Evolutionary conservation across 2,113 vertebrate genomes (phyloP).

Genomic region (Nipponia nippon): DNA sequence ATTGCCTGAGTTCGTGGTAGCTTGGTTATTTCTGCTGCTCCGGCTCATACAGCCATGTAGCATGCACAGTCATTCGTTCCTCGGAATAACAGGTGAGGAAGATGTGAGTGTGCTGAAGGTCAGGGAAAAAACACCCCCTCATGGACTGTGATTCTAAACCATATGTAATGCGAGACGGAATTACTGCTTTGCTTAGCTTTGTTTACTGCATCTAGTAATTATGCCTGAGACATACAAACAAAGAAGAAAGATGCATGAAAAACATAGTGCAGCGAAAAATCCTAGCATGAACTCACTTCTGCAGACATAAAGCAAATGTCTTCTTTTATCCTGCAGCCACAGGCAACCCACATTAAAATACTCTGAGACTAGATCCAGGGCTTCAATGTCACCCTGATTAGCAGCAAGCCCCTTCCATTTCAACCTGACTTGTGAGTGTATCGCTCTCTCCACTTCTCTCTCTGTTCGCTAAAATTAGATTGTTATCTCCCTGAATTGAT

Average conservation of each 20-base stretch:
- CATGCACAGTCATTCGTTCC: neutral
- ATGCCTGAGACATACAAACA: neutral
- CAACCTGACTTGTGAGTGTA: neutral
- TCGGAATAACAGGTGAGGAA: slow-evolving; percentile 1
- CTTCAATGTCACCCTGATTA: neutral
- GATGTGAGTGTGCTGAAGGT: neutral
- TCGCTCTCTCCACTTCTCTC: neutral
- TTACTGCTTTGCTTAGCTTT: slow-evolving; percentile 5
- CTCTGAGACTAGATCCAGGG: neutral
- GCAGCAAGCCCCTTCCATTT: neutral
- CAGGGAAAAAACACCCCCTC: neutral
- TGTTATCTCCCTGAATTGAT: neutral
- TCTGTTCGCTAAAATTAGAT: neutral
- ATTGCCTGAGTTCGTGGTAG: neutral
- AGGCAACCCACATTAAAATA: neutral
- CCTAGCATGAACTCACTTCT: neutral
- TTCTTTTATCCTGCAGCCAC: neutral
- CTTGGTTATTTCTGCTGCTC: neutral
- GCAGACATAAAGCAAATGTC: neutral
- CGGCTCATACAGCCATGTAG: neutral
- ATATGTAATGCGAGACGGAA: slow-evolving; percentile 15
- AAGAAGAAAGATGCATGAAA: neutral
- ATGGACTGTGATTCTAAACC: slow-evolving; percentile 19
- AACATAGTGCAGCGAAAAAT: neutral
- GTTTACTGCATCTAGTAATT: slow-evolving; percentile 7